These are phyloP conservation scores for Ctenochaetus hawaiiensis DNA, from an alignment of 2,797 vertebrate species.

Conservation along the genomic window DNA sequence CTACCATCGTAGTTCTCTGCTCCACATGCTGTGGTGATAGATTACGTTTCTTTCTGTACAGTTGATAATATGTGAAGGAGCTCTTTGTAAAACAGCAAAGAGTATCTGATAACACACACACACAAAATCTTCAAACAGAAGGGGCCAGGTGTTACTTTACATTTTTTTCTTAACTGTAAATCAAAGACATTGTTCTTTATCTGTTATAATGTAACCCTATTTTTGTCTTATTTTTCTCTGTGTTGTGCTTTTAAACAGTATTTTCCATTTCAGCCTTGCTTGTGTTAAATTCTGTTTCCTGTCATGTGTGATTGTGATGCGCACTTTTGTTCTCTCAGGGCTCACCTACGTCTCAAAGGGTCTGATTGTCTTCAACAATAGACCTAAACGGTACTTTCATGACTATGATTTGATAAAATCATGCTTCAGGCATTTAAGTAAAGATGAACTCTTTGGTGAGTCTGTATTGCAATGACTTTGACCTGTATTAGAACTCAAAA, in stretches of 20 bases:
- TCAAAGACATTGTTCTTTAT: conserved; percentile 16
- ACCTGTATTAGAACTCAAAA: conserved; percentile 28
- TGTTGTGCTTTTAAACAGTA: conserved; percentile 22
- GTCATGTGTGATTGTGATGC: conserved; percentile 20
- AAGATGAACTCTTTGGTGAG: conserved; percentile 35
- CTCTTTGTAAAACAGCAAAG: conserved; percentile 21
- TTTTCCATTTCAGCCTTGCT: conserved; percentile 43
- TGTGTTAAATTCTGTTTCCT: conserved; percentile 46
- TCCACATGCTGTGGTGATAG: neutral
- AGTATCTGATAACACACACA: neutral
- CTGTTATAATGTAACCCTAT: neutral
- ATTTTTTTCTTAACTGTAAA: conserved; percentile 12
- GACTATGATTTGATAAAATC: conserved; percentile 4
- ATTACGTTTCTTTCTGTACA: conserved; percentile 3
- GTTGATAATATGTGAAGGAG: neutral
- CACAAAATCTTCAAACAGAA: neutral
- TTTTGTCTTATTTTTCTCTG: conserved; percentile 35
- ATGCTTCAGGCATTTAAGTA: conserved; percentile 52
- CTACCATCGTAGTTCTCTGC: conserved; percentile 39
- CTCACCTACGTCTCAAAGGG: conserved; percentile 41
- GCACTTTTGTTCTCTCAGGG: conserved; percentile 74
- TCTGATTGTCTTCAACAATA: conserved; percentile 9
- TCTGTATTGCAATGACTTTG: conserved; percentile 26
- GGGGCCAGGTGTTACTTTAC: neutral
- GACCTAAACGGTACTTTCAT: conserved; percentile 52